These are phyloP conservation scores for Matsumyia berberina DNA, from an alignment of 2,888 invertebrate genomes.

Conservation along the genomic window DNA sequence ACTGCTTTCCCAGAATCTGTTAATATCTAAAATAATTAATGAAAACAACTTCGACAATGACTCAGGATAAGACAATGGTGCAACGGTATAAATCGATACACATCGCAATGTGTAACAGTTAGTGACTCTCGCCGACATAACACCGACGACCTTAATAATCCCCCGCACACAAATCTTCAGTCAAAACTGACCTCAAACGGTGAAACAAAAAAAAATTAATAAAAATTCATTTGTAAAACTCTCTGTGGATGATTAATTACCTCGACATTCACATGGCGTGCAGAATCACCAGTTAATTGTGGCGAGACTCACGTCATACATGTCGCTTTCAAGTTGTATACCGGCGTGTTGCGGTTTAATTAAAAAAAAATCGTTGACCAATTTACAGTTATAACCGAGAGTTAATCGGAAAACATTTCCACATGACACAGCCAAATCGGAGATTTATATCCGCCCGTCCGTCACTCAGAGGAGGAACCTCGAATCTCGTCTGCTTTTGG, in stretches of 20 bases:
- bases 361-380: conserved; percentile 34
- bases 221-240: conserved; percentile 27
- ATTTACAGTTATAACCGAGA: conserved; percentile 59
- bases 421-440: conserved; percentile 43
- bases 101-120: conserved; percentile 56
- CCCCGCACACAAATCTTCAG: conserved; percentile 1
- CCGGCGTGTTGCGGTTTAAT: conserved; percentile 60
- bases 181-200: conserved; percentile 62
- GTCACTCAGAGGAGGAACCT: conserved; percentile 52
- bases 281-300: conserved; percentile 71
- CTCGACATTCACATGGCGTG: conserved; percentile 47
- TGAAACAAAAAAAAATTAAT: conserved; percentile 32
- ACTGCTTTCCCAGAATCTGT: neutral
- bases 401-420: conserved; percentile 53
- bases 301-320: conserved; percentile 38
- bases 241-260: conserved; percentile 59
- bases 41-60: conserved; percentile 16
- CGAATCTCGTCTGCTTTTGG: conserved; percentile 60
- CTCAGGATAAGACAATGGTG: conserved; percentile 51
- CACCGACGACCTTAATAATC: conserved; percentile 45
- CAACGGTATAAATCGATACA: conserved; percentile 29
- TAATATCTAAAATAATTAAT: conserved; percentile 1
- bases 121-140: neutral
- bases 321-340: conserved; percentile 14
- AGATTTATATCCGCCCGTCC: conserved; percentile 60